Conservation (phyloP, 1,140 invertebrate genomes). For the Eumeta japonica region DNA sequence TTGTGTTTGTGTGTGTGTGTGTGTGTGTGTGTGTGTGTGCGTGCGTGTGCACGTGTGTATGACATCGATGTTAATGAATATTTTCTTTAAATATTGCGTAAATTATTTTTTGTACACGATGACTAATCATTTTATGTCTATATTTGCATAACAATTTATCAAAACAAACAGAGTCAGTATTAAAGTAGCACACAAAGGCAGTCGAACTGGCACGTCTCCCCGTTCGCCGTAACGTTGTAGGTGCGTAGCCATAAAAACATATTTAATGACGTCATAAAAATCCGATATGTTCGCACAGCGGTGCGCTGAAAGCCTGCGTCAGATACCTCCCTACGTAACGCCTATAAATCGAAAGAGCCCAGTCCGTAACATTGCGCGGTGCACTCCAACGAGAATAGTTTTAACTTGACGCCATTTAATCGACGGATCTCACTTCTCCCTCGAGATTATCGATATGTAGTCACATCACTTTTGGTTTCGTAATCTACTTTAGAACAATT, state of each 20-base stretch:
- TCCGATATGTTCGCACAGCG: slow-evolving; percentile 37
- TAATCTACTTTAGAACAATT: background rate
- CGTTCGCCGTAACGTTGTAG: slow-evolving; percentile 23
- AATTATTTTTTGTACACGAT: slow-evolving; percentile 43
- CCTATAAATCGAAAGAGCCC: slow-evolving; percentile 41
- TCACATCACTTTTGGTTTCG: background rate
- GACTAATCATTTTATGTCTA: no score
- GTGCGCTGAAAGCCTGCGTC: slow-evolving; percentile 33
- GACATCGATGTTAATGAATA: no score
- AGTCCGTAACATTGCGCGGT: background rate
- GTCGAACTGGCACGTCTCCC: slow-evolving; percentile 30
- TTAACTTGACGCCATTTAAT: no score
- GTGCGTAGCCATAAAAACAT: slow-evolving; percentile 52
- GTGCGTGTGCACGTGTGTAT: no score
- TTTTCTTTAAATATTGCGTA: slow-evolving; percentile 24
- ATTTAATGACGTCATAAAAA: slow-evolving; percentile 53
- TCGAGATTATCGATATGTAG: background rate
- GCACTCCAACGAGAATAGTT: no score
- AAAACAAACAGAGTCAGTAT: slow-evolving; percentile 40
- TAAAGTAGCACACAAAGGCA: slow-evolving; percentile 39
- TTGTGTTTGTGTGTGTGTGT: no score
- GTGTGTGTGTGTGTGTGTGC: no score
- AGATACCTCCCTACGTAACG: slow-evolving; percentile 28
- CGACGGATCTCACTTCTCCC: no score
- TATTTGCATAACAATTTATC: no score